These are phyloP conservation scores for Acanthornis magna DNA, from an alignment of 2,797 vertebrate genomes.

Conservation along the genomic window DNA sequence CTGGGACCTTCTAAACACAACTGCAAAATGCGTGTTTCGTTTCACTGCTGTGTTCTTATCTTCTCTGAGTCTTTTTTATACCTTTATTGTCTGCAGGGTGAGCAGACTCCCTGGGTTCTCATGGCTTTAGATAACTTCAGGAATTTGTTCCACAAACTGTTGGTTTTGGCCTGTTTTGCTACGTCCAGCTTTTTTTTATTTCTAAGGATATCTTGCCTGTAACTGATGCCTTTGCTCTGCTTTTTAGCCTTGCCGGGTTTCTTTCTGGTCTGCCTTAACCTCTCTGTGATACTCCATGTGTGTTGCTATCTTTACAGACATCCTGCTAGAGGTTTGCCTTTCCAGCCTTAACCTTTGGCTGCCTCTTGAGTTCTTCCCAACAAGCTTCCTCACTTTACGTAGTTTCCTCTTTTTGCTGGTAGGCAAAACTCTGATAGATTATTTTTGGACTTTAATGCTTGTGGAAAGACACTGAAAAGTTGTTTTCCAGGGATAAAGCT, in stretches of 20 bases:
- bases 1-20: not conserved
- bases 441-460: not conserved
- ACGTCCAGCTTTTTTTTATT: not conserved
- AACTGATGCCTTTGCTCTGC: not conserved
- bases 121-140: conserved; percentile 25
- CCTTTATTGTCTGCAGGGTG: not conserved
- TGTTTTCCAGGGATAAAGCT: not conserved
- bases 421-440: not conserved
- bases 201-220: not conserved
- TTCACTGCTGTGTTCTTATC: not conserved
- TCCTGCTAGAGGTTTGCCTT: conserved; percentile 9
- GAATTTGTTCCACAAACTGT: conserved; percentile 57
- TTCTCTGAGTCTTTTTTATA: not conserved
- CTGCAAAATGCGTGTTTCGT: not conserved
- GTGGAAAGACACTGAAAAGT: not conserved
- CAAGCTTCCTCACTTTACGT: not conserved
- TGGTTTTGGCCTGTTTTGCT: conserved; percentile 29
- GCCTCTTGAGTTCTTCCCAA: conserved; percentile 24
- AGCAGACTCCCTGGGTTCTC: not conserved
- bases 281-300: not conserved
- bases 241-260: not conserved
- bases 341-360: conserved; percentile 42
- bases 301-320: conserved; percentile 32
- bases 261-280: not conserved
- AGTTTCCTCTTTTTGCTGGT: conserved; percentile 2